Evolutionary conservation across 2,113 vertebrate species (phyloP).

Genomic region (Phasianus colchicus): DNA sequence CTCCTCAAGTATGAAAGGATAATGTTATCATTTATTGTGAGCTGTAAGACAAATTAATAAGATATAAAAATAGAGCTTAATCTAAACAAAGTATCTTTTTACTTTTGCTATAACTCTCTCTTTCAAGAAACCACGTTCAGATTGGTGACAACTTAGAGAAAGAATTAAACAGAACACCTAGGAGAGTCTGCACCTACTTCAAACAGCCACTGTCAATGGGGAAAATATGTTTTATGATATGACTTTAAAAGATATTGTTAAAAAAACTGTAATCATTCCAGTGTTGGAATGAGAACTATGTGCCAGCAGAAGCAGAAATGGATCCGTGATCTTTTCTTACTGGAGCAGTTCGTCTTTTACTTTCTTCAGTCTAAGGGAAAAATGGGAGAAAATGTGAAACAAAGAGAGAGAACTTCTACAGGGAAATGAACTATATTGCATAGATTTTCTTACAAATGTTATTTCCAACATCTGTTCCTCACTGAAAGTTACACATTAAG

Average conservation of each 20-base stretch:
- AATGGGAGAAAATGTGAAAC: neutral
- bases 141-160: neutral
- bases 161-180: neutral
- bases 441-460: neutral
- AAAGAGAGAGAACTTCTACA: neutral
- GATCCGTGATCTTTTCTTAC: neutral
- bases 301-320: neutral
- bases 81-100: neutral
- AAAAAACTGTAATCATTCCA: neutral
- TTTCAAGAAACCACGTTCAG: neutral
- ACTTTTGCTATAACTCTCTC: neutral
- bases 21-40: neutral
- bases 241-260: neutral
- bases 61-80: constrained; percentile 9
- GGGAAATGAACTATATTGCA: neutral
- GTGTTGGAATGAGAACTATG: neutral
- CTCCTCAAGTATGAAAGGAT: constrained; percentile 22
- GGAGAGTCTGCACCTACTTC: neutral
- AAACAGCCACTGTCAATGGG: neutral
- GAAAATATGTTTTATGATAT: neutral
- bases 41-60: neutral
- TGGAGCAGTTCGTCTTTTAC: neutral
- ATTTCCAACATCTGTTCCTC: neutral
- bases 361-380: neutral
- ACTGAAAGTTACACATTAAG: neutral